Conservation (phyloP, 2,888 invertebrate genomes). For the Atethmia centrago region DNA sequence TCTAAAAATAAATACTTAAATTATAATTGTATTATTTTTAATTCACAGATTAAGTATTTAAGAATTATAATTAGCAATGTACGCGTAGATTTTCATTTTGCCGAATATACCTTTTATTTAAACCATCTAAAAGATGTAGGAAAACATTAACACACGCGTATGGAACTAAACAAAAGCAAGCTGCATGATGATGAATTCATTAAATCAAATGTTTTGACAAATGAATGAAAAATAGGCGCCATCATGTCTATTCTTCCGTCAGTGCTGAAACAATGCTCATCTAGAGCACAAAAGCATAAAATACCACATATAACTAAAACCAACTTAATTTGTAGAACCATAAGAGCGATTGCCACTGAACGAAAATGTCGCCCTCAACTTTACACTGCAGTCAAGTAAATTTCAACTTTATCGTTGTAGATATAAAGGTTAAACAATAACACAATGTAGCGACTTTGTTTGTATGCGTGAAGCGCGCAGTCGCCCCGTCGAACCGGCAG, state of each 20-base stretch:
- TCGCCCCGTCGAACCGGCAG: conserved; percentile 79
- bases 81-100: background rate
- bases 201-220: conserved; percentile 72
- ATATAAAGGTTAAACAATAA: conserved; percentile 64
- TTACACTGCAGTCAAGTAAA: conserved; percentile 61
- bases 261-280: conserved; percentile 80
- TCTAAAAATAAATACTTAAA: background rate
- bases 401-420: conserved; percentile 62
- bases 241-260: conserved; percentile 81
- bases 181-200: conserved; percentile 54
- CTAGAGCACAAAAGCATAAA: conserved; percentile 52
- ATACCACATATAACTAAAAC: conserved; percentile 47
- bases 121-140: background rate
- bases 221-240: conserved; percentile 81
- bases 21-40: background rate
- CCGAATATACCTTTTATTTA: background rate
- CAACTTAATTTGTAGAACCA: conserved; percentile 49
- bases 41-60: background rate
- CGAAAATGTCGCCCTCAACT: conserved; percentile 43
- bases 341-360: conserved; percentile 50
- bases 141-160: conserved; percentile 11
- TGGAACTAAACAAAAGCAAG: conserved; percentile 28
- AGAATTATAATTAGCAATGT: background rate
- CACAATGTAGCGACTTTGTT: conserved; percentile 61
- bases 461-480: conserved; percentile 81